Evolutionary conservation across 2,797 vertebrate species (phyloP).

Genomic region (Tauraco hartlaubi): DNA sequence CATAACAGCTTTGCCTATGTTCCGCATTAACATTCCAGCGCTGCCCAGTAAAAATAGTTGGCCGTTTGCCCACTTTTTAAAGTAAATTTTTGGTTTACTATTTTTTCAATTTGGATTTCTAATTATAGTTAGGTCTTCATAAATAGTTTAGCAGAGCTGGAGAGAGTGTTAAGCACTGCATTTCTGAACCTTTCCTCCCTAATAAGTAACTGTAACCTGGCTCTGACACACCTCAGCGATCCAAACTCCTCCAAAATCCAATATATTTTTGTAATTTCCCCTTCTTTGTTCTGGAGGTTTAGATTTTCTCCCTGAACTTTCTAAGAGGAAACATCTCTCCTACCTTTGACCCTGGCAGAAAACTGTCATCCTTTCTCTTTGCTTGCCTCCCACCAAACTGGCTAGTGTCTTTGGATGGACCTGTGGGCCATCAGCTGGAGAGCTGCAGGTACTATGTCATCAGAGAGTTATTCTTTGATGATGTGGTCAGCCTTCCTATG

Average conservation of each 20-base stretch:
- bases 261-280: constrained; percentile 75
- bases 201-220: constrained; percentile 41
- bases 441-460: constrained; percentile 53
- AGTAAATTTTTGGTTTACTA: constrained; percentile 60
- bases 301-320: constrained; percentile 35
- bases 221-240: constrained; percentile 42
- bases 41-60: constrained; percentile 64
- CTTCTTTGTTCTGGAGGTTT: constrained; percentile 66
- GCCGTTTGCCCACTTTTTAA: constrained; percentile 51
- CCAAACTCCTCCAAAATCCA: constrained; percentile 59
- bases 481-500: constrained; percentile 51
- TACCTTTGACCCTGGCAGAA: constrained; percentile 26
- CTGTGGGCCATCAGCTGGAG: constrained; percentile 12
- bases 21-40: constrained; percentile 64
- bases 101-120: constrained; percentile 64
- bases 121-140: constrained; percentile 61
- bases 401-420: background rate
- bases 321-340: constrained; percentile 49
- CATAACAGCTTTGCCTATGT: constrained; percentile 45
- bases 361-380: background rate
- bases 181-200: constrained; percentile 38
- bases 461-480: constrained; percentile 58
- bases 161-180: constrained; percentile 24
- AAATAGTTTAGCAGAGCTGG: constrained; percentile 60
- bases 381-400: background rate